These are phyloP conservation scores for Cladorhizidae sp. DNA, from an alignment of 37 sponge, comb jelly and placozoan genomes.

Conservation along the genomic window DNA sequence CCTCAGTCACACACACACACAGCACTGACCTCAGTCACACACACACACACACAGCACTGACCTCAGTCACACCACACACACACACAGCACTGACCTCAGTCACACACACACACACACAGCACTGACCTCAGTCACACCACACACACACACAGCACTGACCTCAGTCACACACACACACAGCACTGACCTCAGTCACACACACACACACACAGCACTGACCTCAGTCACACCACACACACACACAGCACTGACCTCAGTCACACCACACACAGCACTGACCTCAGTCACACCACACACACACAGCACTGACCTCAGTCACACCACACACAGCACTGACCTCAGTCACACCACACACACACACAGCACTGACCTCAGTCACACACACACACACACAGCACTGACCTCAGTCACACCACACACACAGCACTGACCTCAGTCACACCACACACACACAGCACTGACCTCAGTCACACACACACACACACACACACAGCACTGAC, in stretches of 20 bases:
- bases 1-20: slow-evolving; percentile 77
- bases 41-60: not conserved
- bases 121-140: slow-evolving; percentile 65
- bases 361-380: slow-evolving; percentile 73
- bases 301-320: slow-evolving; percentile 73
- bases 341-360: not conserved
- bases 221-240: slow-evolving; percentile 36
- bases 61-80: slow-evolving; percentile 80
- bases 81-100: no score
- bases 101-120: not conserved
- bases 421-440: slow-evolving; percentile 72
- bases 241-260: slow-evolving; percentile 67
- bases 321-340: no score
- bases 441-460: no score
- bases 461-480: no score
- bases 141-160: slow-evolving; percentile 30
- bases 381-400: not conserved
- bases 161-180: slow-evolving; percentile 69
- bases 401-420: no score
- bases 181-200: no score
- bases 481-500: slow-evolving; percentile 13
- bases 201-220: slow-evolving; percentile 30
- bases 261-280: slow-evolving; percentile 1
- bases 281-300: not conserved
- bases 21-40: no score